A percentile compares a stretch with the other conserved stretches of the same genome.
These are phyloP conservation scores for Anagrus nilaparvatae DNA, from an alignment of 1,140 invertebrate genomes.

Conservation along the genomic window DNA sequence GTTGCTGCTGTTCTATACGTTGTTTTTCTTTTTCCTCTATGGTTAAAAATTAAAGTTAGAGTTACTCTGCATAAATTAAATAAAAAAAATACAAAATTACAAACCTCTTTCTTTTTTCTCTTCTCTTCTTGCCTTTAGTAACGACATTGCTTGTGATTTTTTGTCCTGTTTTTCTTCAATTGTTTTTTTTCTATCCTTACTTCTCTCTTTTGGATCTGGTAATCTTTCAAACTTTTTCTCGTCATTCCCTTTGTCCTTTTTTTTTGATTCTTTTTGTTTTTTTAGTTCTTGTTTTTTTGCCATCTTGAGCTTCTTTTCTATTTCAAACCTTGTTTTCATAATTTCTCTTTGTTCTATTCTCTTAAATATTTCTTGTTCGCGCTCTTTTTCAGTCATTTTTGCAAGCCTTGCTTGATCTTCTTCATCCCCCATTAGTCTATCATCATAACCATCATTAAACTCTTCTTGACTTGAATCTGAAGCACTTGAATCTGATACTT, in stretches of 20 bases:
- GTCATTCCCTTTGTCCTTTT: slow-evolving; percentile 46
- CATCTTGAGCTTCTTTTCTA: slow-evolving; percentile 84
- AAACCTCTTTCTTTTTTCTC: slow-evolving; percentile 61
- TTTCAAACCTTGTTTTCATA: slow-evolving; percentile 93
- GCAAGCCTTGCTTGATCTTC: slow-evolving; percentile 83
- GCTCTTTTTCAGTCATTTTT: slow-evolving; percentile 91
- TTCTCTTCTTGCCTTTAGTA: slow-evolving; percentile 80
- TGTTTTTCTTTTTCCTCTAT: slow-evolving; percentile 50
- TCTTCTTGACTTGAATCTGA: slow-evolving; percentile 52
- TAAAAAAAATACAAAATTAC: slow-evolving; percentile 6
- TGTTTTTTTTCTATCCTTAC: slow-evolving; percentile 84
- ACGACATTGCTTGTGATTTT: slow-evolving; percentile 83
- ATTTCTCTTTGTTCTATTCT: slow-evolving; percentile 87
- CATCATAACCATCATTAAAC: slow-evolving; percentile 83
- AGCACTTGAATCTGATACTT: slow-evolving; percentile 52
- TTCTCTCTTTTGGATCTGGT: slow-evolving; percentile 65
- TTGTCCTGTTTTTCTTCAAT: slow-evolving; percentile 84
- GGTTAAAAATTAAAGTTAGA: slow-evolving; percentile 5
- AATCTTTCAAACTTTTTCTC: slow-evolving; percentile 42
- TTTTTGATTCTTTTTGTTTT: slow-evolving; percentile 50
- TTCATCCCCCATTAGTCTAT: slow-evolving; percentile 94
- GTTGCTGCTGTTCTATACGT: slow-evolving; percentile 43
- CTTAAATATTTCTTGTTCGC: slow-evolving; percentile 95
- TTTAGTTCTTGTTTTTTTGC: slow-evolving; percentile 74
- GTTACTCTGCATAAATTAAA: neutral